Percentiles rank a stretch among this genome's conserved stretches.
phyloP scores from a whole-genome alignment of 2,888 invertebrate species.

The Zelleria hepariella region DNA sequence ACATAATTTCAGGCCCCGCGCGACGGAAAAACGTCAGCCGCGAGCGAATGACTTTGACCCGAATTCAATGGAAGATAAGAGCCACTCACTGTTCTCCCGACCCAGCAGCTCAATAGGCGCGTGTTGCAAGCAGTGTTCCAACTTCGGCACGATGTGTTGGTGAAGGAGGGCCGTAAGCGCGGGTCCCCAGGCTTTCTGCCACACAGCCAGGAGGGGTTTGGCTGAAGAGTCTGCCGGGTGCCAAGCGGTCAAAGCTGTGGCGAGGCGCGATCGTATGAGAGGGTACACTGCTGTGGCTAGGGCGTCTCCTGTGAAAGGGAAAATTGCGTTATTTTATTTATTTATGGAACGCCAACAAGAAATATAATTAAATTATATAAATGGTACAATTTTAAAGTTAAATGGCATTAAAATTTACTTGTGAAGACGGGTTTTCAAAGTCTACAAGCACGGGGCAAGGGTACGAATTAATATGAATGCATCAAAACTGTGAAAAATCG shows the following conservation, averaged over 20 bases:
- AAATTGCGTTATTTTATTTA: background rate
- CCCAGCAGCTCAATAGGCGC: constrained; percentile 53
- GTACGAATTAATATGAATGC: no score
- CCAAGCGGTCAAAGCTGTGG: constrained; percentile 92
- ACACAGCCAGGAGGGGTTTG: constrained; percentile 90
- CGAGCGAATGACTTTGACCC: no score
- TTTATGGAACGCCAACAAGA: no score
- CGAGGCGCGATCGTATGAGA: constrained; percentile 91
- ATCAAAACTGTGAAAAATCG: no score
- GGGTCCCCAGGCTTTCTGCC: constrained; percentile 77
- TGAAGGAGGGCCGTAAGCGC: constrained; percentile 77
- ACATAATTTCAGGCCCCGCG: no score
- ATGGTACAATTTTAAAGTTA: no score
- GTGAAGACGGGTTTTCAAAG: no score
- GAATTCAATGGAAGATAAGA: background rate
- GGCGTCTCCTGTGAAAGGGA: constrained; percentile 43
- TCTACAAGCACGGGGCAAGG: no score
- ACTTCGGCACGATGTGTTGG: constrained; percentile 91
- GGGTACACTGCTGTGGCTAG: constrained; percentile 82
- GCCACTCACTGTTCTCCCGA: constrained; percentile 37
- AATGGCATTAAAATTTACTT: no score
- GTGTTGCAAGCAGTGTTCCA: constrained; percentile 77
- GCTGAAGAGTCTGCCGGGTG: constrained; percentile 96
- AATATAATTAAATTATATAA: no score
- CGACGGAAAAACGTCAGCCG: no score